Base-by-base conservation (phyloP, 2,113 vertebrate genomes). In the Silurus glanis region DNA sequence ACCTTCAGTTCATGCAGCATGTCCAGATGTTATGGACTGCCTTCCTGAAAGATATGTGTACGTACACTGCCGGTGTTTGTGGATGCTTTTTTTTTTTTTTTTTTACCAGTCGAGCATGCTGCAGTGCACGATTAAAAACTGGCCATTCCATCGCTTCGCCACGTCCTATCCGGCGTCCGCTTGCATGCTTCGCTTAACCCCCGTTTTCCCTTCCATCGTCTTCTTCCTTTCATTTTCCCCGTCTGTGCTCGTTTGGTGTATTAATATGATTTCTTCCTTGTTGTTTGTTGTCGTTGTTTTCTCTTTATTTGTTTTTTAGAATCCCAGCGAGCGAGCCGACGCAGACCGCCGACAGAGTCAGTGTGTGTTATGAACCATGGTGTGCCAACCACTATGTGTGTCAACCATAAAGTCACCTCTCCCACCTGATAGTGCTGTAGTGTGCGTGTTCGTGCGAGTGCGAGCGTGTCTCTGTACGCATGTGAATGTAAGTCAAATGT, bases 201-300 rank as follows among this genome's bases (percentile, higher is more conserved):
- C 74, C 64, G 23, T n/a, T 83, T 37, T n/a, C 56, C 69, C 64
- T 59, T 87, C 76, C 80, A 87, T 87, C 81, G 86, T 87, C 58
- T 81, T n/a, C 49, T 72, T 74, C 56, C 67, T 83, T 80, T 75
- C 53, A 37, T 66, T 58, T 45, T 3, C 8, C 8, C 13, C 25
- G 83, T 88, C 37, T 58, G 85, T n/a, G 87, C 88, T 81, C 28
- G 88, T 88, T 89, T 88, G 81, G 86, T 89, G 90, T 90, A 90
- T 89, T 90, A 90, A 90, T 89, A 89, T 89, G 84, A 87, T 89
- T 89, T 87, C 86, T 90, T 88, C 88, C 86, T 95, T 95, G 94
- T 94, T 94, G 95, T 94, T 94, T 94, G 95, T 94, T 88, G 90
- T 90, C 90, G 89, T 91, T 87, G 76, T 90, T 84, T 85, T 37